These are phyloP conservation scores for Buathra laborator DNA, from an alignment of 2,888 invertebrate genomes.

Conservation along the genomic window DNA sequence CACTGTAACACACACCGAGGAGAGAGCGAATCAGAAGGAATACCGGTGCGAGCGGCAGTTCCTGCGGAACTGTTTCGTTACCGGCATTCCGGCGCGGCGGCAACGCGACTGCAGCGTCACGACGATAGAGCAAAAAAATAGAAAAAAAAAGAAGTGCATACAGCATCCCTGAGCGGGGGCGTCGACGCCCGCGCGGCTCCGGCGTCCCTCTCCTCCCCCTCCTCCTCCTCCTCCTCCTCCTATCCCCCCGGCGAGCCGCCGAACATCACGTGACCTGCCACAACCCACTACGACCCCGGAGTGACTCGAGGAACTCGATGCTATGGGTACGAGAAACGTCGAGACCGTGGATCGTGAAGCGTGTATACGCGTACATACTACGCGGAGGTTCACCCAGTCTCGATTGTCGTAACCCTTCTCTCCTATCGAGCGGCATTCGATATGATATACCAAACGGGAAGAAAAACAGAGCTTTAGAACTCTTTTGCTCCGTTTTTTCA, in stretches of 20 bases:
- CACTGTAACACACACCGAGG: slow-evolving; percentile 2
- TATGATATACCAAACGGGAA: slow-evolving; percentile 18
- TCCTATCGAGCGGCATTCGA: slow-evolving; percentile 49
- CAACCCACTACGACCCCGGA: slow-evolving; percentile 51
- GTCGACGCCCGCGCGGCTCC: slow-evolving; percentile 48
- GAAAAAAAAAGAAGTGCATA: slow-evolving; percentile 22
- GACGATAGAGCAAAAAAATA: neutral
- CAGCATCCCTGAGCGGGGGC: slow-evolving; percentile 52
- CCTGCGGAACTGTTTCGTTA: slow-evolving; percentile 56
- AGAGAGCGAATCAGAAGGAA: slow-evolving; percentile 19
- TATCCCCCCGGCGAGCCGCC: neutral
- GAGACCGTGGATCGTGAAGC: slow-evolving; percentile 6
- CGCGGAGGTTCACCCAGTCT: slow-evolving; percentile 4
- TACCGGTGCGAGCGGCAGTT: slow-evolving; percentile 35
- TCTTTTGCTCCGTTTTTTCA: neutral
- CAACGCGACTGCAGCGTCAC: neutral
- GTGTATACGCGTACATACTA: neutral
- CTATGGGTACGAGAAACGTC: slow-evolving; percentile 1
- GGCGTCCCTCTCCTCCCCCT: neutral
- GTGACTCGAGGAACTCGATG: slow-evolving; percentile 32
- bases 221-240: neutral
- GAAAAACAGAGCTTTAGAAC: neutral
- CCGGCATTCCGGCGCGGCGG: slow-evolving; percentile 48
- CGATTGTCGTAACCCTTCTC: slow-evolving; percentile 28
- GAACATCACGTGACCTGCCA: slow-evolving; percentile 54